A percentile compares a stretch with the other conserved stretches of the same genome.
phyloP scores from a whole-genome alignment of 1,140 invertebrate species.

The Drosophila tsacasi region DNA sequence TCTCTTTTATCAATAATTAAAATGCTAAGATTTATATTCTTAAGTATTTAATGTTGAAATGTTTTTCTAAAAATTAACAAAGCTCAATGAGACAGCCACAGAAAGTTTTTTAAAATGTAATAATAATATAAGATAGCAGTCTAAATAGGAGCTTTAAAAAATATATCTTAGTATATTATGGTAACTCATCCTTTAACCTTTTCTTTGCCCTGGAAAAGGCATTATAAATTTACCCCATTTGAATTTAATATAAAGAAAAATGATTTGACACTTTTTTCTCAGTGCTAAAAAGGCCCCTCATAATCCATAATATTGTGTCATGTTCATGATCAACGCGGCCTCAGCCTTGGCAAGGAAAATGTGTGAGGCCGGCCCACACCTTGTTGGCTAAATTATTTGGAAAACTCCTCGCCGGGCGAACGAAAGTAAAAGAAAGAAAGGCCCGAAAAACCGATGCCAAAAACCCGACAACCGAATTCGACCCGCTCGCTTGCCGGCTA shows the following conservation, averaged over 20 bases:
- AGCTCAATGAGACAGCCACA: too few species aligned
- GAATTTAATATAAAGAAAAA: accelerated
- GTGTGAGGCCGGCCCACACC: conserved; percentile 55
- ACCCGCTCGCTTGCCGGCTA: conserved; percentile 45
- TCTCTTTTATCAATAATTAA: neutral
- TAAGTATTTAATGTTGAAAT: neutral
- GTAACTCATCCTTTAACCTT: neutral
- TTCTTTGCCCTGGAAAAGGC: neutral
- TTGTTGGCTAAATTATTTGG: conserved; percentile 75
- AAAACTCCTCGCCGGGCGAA: conserved; percentile 63
- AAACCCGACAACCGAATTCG: conserved; percentile 41
- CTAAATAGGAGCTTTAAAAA: neutral
- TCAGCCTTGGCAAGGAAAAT: conserved; percentile 50
- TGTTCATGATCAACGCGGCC: conserved; percentile 77
- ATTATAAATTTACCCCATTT: neutral
- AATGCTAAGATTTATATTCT: too few species aligned
- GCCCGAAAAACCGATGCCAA: conserved; percentile 32
- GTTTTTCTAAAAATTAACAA: too few species aligned
- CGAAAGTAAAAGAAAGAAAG: conserved; percentile 73
- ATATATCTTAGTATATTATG: neutral
- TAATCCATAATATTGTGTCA: conserved; percentile 83
- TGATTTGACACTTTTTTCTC: neutral
- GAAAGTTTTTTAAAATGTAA: too few species aligned
- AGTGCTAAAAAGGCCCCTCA: conserved; percentile 53
- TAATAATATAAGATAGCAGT: too few species aligned